Conservation (phyloP, 2,113 vertebrate species). For the Parus major region DNA sequence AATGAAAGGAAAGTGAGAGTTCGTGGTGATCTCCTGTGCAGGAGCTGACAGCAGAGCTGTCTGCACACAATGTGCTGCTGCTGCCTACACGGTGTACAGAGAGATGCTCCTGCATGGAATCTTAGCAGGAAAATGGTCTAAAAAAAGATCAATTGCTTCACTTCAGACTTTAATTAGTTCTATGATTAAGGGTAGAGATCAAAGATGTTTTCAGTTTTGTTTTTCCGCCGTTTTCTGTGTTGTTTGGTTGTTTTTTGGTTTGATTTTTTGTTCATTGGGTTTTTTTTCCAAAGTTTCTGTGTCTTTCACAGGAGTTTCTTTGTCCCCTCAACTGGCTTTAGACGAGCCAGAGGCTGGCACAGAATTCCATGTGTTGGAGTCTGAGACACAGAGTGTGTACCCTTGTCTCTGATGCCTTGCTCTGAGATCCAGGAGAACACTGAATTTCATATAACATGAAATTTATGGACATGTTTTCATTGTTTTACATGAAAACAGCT, state of each 20-base stretch:
- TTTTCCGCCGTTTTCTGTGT: background rate
- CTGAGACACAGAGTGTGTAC: no score
- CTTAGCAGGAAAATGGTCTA: background rate
- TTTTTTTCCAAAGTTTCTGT: background rate
- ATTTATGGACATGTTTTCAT: no score
- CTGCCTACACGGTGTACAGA: background rate
- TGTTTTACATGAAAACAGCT: no score
- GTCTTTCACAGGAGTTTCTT: background rate
- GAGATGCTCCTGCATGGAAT: background rate
- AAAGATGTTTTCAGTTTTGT: background rate
- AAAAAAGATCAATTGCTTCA: background rate
- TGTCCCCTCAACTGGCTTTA: background rate
- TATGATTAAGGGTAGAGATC: background rate
- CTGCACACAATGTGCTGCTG: background rate
- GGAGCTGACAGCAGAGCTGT: background rate
- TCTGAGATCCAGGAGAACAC: no score
- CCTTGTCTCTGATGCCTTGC: no score
- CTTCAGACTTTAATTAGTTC: background rate
- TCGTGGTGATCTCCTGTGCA: accelerated
- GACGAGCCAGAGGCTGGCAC: background rate
- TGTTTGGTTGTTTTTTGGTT: background rate
- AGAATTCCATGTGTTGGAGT: no score
- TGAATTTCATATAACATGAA: no score
- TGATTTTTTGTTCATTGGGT: background rate
- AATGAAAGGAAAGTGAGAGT: background rate